phyloP scores from a whole-genome alignment of 2,797 vertebrate species.

The Psittacula echo region DNA sequence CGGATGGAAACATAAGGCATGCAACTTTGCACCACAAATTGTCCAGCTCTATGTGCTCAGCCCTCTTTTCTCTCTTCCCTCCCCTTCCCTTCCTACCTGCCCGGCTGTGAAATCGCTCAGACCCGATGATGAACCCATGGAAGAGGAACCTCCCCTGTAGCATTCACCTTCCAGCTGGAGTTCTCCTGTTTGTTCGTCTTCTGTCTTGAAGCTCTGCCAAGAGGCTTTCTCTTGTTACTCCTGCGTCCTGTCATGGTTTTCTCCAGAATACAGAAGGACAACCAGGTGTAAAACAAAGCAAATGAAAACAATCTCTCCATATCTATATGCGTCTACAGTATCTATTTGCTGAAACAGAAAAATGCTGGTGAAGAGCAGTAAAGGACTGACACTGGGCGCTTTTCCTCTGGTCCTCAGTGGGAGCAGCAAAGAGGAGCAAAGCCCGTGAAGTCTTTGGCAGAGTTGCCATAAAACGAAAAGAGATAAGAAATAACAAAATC shows the following conservation, averaged over 20 bases:
- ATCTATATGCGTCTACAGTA: slow-evolving; percentile 44
- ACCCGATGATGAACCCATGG: slow-evolving; percentile 95
- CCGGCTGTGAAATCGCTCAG: slow-evolving; percentile 66
- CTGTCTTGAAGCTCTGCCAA: slow-evolving; percentile 82
- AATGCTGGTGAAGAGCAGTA: slow-evolving; percentile 56
- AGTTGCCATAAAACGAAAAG: slow-evolving; percentile 27
- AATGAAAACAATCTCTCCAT: slow-evolving; percentile 46
- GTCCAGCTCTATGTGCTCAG: background rate
- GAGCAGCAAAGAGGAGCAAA: slow-evolving; percentile 28
- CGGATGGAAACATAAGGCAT: accelerated
- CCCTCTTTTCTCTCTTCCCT: background rate
- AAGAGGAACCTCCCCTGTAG: slow-evolving; percentile 95
- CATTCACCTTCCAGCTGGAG: slow-evolving; percentile 59
- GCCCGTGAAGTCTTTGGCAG: slow-evolving; percentile 40
- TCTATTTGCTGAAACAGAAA: slow-evolving; percentile 42
- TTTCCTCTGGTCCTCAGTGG: slow-evolving; percentile 52
- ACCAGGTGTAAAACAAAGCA: slow-evolving; percentile 68
- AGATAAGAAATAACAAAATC: slow-evolving; percentile 7
- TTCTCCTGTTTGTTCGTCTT: slow-evolving; percentile 79
- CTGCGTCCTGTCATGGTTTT: slow-evolving; percentile 72
- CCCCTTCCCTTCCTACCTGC: background rate
- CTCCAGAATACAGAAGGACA: slow-evolving; percentile 62
- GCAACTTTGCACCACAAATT: background rate
- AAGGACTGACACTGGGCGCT: slow-evolving; percentile 50
- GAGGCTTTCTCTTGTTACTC: slow-evolving; percentile 78